Evolutionary conservation across 92 coral and sea anemone genomes (phyloP), one percentile per base, ranked within the genome.

Genomic region (Actinernus sp.): DNA sequence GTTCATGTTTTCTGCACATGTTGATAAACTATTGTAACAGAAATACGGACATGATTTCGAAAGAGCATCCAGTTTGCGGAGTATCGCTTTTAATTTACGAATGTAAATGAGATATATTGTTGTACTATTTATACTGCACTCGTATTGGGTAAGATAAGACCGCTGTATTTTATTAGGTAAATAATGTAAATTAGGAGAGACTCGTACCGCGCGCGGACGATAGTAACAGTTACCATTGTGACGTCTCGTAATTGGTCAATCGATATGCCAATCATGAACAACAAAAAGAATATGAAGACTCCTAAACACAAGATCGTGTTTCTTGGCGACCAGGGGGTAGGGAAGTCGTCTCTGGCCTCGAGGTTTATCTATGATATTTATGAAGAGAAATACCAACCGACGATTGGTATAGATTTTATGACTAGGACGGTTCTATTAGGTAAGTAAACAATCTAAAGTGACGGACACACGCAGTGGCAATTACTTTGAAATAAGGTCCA

Each of bases 291-390:
- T 76, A 76, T 47, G 58, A 67, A 51, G 46, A 72, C 61, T 39
- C 84, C 71, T 13, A 81, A 72, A 57, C 94, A 88, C 38, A 95
- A 95, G 50, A 61, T 95, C 7, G 93, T 95, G 11, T 86, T 95
- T 26, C 77, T 95, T 3, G 99, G 99, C 27, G 96, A 95, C 29
- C 97, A 90, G 73, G 95, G 99, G 1, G 97, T 95, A 18, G 99
- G 99, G 33, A 95, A 95, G 76, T 90, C 99, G 7, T 91, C 99
- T 19, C 55, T 95, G 58, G 92, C 89, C 10, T 77, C 86, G 49
- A 75, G 96, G 44, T 87, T 95, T 38, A 79, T 87, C 50, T 86
- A 91, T 65, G 88, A 82, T 49, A 80, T 88, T 1, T 95, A 68
- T 57, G 99, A 95, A 44, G 95, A 95, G 16, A 85, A 74, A 31